Base-by-base conservation (phyloP, 2,113 vertebrate species). In the Tenebrosternarchus preto region DNA sequence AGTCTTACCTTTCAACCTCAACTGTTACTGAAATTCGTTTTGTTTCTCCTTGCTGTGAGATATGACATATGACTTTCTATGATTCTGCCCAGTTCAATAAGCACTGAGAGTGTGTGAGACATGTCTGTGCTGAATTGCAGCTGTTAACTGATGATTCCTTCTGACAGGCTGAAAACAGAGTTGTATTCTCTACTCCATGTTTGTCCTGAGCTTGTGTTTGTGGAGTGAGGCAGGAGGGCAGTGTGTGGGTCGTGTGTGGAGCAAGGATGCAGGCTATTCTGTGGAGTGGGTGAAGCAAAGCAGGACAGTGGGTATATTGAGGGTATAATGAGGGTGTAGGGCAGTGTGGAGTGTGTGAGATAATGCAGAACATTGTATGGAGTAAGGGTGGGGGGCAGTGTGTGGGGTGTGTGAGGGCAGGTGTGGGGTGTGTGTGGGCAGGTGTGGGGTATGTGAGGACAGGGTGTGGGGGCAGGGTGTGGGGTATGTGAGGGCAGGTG, bases 391-490 rank as follows among this genome's bases (percentile, higher is more conserved):
- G 60, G 57, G 60, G 29, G 36, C 78, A 80, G 36, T 55, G 69
- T 66, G 69, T 9, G 43, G 69, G 56, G 69, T 9, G 43, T 50
- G 43, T 50, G 43, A 43, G 6, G 39, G 39, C 6, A 27, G 71
- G 78, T 57, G 53, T 29, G 5, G 78, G 61, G 19, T 63, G 70
- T 24, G 78, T 75, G 75, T 81, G 56, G 70, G 39, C n/a, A n/a
- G n/a, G n/a, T n/a, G n/a, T n/a, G n/a, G n/a, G n/a, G n/a, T n/a
- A n/a, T n/a, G n/a, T n/a, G n/a, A n/a, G n/a, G n/a, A n/a, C n/a
- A n/a, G n/a, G n/a, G n/a, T n/a, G n/a, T n/a, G n/a, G n/a, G n/a
- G n/a, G n/a, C n/a, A n/a, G n/a, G n/a, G n/a, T n/a, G n/a, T n/a
- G n/a, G n/a, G n/a, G n/a, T n/a, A n/a, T n/a, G n/a, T n/a, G n/a